These are phyloP conservation scores for Mesorhabditis spiculigera DNA, from an alignment of 2,888 invertebrate genomes.

Conservation along the genomic window DNA sequence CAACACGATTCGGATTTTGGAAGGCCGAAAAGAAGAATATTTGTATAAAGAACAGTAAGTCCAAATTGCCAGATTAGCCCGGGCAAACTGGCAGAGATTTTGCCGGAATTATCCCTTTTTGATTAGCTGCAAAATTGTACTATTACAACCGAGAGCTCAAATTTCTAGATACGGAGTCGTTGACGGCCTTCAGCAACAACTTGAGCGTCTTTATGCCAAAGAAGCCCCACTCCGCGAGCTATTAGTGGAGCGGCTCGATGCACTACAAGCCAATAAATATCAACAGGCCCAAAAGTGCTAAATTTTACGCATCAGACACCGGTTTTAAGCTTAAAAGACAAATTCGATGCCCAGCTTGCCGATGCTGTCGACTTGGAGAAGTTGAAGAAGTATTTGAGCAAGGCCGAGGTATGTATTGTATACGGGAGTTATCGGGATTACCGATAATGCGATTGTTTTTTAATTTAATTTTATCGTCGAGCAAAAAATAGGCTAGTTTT, in stretches of 20 bases:
- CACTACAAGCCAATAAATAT: not conserved
- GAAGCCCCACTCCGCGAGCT: not conserved
- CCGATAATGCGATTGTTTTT: too few species aligned
- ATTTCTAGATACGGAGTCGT: not conserved
- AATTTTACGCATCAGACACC: not conserved
- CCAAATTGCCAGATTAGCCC: not conserved
- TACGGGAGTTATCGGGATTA: not conserved
- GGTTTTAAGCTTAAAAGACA: not conserved
- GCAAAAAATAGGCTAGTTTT: not conserved
- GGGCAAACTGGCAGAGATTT: too few species aligned
- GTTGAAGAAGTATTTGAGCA: not conserved
- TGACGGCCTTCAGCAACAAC: not conserved
- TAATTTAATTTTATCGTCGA: not conserved
- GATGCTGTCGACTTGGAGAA: conserved; percentile 2
- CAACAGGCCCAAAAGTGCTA: not conserved
- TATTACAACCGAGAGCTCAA: not conserved
- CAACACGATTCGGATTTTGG: not conserved
- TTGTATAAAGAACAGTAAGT: conserved; percentile 5
- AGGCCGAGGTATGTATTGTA: not conserved
- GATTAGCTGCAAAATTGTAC: too few species aligned
- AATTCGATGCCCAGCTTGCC: not conserved
- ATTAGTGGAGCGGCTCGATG: not conserved
- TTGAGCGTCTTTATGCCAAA: not conserved
- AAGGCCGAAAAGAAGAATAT: conserved; percentile 5
- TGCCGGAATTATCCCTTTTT: too few species aligned